Percentiles rank a stretch among this genome's conserved stretches.
phyloP scores from a whole-genome alignment of 2,797 vertebrate genomes.

The Chelmon rostratus region DNA sequence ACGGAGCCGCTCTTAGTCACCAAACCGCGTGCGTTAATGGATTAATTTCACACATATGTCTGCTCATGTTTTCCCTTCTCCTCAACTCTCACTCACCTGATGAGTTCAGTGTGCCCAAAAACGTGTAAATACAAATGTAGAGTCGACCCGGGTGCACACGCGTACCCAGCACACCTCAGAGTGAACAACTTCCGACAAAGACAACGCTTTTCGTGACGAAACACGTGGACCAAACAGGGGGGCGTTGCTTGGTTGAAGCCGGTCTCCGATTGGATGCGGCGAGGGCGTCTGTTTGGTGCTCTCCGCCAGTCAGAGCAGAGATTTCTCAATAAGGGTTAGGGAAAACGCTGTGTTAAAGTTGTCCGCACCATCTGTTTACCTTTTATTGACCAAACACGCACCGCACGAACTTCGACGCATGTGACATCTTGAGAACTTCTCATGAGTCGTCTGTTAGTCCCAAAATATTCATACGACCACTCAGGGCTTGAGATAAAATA shows the following conservation, averaged over 20 bases:
- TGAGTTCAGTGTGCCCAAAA: not conserved
- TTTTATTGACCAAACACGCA: conserved; percentile 46
- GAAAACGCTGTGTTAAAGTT: conserved; percentile 1
- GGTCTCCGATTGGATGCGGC: conserved; percentile 69
- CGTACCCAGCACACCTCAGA: not conserved
- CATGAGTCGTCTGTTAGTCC: not conserved
- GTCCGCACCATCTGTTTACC: conserved; percentile 50
- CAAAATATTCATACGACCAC: not conserved
- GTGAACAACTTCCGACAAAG: not conserved
- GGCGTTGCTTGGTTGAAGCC: too few species aligned
- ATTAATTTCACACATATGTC: accelerated
- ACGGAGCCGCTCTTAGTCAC: too few species aligned
- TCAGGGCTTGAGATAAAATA: too few species aligned
- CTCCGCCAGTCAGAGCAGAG: conserved; percentile 46
- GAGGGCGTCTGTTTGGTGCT: conserved; percentile 68
- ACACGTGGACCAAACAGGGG: conserved; percentile 34
- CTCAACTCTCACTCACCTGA: conserved; percentile 63
- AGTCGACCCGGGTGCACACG: accelerated
- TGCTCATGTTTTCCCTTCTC: accelerated
- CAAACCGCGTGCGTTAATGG: not conserved
- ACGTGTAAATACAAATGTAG: not conserved
- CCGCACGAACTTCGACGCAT: not conserved
- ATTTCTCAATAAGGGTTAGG: conserved; percentile 35
- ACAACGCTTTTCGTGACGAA: conserved; percentile 8
- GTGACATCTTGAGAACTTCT: conserved; percentile 43